A percentile compares a stretch with the other conserved stretches of the same genome.
phyloP scores from a whole-genome alignment of 2,888 invertebrate genomes.

The Elysia crispata region DNA sequence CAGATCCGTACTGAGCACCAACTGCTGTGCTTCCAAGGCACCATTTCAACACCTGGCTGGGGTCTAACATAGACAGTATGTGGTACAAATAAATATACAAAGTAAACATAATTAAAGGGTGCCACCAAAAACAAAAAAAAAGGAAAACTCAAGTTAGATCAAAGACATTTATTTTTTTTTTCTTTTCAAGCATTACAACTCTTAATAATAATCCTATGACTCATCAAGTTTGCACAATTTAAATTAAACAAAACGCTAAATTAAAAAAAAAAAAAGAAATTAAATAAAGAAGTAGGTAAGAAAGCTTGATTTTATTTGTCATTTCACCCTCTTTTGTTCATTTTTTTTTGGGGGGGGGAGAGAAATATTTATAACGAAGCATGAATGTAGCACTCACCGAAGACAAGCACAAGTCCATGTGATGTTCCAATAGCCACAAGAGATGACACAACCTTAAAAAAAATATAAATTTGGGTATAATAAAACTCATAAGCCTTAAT shows the following conservation, averaged over 20 bases:
- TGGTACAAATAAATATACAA: too few species aligned
- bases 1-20: conserved; percentile 84
- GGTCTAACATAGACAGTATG: conserved; percentile 73
- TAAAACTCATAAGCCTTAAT: too few species aligned
- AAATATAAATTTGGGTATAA: not conserved
- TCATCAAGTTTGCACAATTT: not conserved
- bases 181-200: too few species aligned
- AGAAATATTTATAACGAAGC: not conserved
- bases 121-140: too few species aligned
- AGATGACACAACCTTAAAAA: conserved; percentile 82
- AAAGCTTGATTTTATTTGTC: too few species aligned
- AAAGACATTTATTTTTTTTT: too few species aligned
- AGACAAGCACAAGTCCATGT: conserved; percentile 92
- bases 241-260: not conserved
- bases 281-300: too few species aligned
- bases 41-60: conserved; percentile 91
- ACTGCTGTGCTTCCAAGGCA: conserved; percentile 84
- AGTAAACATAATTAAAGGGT: too few species aligned
- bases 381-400: conserved; percentile 82
- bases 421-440: conserved; percentile 95
- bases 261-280: not conserved
- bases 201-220: too few species aligned
- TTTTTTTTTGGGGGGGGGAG: too few species aligned
- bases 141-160: too few species aligned
- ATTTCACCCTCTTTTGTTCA: not conserved